Conservation (phyloP, 2,797 vertebrate species). For the Urophycis tenuis region DNA sequence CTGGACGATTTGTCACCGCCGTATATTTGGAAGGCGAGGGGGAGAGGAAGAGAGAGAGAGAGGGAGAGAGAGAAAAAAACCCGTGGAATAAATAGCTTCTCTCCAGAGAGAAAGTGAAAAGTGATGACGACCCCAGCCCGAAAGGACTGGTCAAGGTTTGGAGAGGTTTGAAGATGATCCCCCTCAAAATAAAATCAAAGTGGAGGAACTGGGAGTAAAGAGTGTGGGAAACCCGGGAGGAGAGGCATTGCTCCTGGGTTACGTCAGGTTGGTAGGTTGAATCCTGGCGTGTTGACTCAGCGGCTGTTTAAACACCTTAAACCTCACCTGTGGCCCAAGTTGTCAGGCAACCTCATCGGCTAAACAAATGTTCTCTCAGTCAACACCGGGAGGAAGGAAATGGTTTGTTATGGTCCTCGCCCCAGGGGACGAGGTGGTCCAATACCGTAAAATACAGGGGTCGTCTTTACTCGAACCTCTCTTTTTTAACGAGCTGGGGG, state of each 20-base stretch:
- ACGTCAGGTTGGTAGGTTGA: no score
- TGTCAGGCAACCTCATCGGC: constrained; percentile 69
- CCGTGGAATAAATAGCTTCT: not conserved
- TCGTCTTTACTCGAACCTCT: no score
- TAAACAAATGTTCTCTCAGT: constrained; percentile 34
- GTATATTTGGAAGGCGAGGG: constrained; percentile 56
- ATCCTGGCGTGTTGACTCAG: constrained; percentile 43
- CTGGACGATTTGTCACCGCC: constrained; percentile 65
- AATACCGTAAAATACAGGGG: no score
- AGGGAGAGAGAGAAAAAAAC: constrained; percentile 9
- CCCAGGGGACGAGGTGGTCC: no score
- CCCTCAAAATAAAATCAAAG: no score
- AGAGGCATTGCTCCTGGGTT: no score
- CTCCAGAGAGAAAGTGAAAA: not conserved
- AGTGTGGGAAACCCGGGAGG: no score
- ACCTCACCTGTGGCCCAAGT: constrained; percentile 58
- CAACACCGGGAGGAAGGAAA: constrained; percentile 50
- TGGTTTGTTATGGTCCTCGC: constrained; percentile 8
- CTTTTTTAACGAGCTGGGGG: no score
- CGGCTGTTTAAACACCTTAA: constrained; percentile 58
- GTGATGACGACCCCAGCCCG: not conserved
- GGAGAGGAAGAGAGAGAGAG: no score
- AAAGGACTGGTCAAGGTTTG: not conserved
- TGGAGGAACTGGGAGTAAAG: no score
- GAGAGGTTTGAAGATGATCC: no score